Base-by-base conservation (phyloP, 2,888 invertebrate genomes). In the Oscheius sp. region DNA sequence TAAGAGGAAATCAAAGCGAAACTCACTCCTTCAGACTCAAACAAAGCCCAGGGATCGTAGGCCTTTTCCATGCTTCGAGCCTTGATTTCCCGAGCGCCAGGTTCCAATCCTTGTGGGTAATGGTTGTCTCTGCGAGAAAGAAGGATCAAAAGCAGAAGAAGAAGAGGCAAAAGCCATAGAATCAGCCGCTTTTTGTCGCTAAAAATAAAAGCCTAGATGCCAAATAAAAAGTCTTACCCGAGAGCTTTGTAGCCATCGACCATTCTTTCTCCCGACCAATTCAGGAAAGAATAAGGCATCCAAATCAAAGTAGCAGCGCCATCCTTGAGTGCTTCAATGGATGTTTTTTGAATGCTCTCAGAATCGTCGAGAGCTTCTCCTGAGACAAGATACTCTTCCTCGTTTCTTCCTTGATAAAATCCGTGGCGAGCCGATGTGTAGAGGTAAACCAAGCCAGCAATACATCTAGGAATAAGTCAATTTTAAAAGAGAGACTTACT, bases 161-260 rank as follows among this genome's bases (percentile, higher is more conserved):
- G 33, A 20, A 64, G 33, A 12, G 64, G 64, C 17, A 64, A 25
- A 4, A 64, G 48, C 64, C 64, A 64, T 3, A 48, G 34, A 20
- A 50, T 15, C 17, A 48, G 64, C 12, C 61, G 25, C n/a, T 55
- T 55, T 34, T 55, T 55, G 17, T 55, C 34, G 20, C 55, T 55
- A 17, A 17, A 53, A n/a, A n/a, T 53, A n/a, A 4, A 33, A 34
- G 1, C 33, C 3, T 48, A 20, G 17, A n/a, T 15, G n/a, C n/a
- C 10, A 2, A 15, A 29, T 27, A 29, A 29, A 53, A 3, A 29
- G 15, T 6, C 53, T 3, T 31, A 61, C 61, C 45, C 45, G 2
- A 61, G 20, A 15, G 61, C 29, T 42, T 27, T n/a, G 3, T 25
- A n/a, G 1, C 6, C 31, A 29, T 61, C 45, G 17, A 61, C 17